Evolutionary conservation across 1,140 invertebrate genomes (phyloP).

Genomic region (Ceratina japonica): DNA sequence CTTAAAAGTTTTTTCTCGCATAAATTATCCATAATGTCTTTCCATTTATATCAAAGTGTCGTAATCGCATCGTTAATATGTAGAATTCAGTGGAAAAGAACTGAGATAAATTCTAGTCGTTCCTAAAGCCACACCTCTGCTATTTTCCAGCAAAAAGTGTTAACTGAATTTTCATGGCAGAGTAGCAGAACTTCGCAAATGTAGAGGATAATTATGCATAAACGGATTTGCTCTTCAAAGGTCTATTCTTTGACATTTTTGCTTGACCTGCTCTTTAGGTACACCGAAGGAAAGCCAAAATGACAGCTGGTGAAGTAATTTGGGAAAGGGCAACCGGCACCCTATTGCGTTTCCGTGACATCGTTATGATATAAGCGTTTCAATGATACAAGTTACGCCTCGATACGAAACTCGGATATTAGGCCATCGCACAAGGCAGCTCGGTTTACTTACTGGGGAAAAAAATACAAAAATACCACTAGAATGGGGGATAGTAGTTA

Average conservation of each 20-base stretch:
- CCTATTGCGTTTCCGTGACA: background rate
- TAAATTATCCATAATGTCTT: background rate
- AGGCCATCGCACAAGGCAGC: background rate
- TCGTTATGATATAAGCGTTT: background rate
- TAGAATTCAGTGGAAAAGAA: constrained; percentile 3
- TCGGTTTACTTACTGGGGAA: background rate
- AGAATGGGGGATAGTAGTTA: constrained; percentile 54
- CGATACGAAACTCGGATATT: background rate
- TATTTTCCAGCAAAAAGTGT: constrained; percentile 5
- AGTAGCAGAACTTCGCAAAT: background rate
- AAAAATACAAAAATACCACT: constrained; percentile 10
- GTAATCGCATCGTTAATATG: background rate
- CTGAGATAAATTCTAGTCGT: background rate
- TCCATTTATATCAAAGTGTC: background rate
- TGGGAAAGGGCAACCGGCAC: background rate
- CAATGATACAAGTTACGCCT: background rate
- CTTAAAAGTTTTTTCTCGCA: background rate
- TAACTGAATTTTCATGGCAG: too few relatives aligned
- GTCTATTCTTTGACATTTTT: constrained; percentile 29
- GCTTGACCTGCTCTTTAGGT: background rate
- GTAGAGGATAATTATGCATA: background rate
- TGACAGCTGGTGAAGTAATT: background rate
- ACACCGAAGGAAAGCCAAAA: background rate
- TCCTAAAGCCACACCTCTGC: constrained; percentile 9
- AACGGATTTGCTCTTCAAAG: background rate